phyloP scores from a whole-genome alignment of 2,113 vertebrate species.

The Oncorhynchus mykiss region DNA sequence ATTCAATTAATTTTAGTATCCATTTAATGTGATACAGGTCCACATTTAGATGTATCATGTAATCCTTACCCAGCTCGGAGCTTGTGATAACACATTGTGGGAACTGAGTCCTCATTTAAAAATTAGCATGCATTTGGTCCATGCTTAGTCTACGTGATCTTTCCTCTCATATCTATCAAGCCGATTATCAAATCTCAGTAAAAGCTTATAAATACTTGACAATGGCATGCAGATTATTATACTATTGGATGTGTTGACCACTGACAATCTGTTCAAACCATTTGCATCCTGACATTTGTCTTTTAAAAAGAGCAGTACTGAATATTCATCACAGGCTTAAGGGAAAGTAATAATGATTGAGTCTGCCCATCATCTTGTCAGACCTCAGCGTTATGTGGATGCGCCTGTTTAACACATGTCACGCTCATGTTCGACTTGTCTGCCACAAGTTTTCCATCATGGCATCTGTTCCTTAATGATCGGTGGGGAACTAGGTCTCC shows the following conservation, averaged over 20 bases:
- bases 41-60: too few relatives aligned
- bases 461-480: conserved; percentile 48
- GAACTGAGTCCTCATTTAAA: neutral
- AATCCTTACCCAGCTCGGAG: too few relatives aligned
- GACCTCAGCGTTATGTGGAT: conserved; percentile 54
- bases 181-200: neutral
- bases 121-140: neutral
- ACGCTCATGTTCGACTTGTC: conserved; percentile 68
- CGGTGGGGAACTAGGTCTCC: conserved; percentile 9
- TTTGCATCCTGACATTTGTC: conserved; percentile 45
- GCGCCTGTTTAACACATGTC: conserved; percentile 69
- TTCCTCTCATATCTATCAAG: neutral
- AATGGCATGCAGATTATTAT: neutral
- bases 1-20: neutral
- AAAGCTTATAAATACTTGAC: neutral
- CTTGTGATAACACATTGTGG: neutral
- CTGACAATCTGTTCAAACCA: conserved; percentile 41
- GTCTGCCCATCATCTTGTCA: conserved; percentile 65
- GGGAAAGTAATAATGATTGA: conserved; percentile 57
- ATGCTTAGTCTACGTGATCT: neutral
- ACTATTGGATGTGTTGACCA: neutral
- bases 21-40: neutral
- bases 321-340: conserved; percentile 61
- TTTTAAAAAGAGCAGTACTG: conserved; percentile 46
- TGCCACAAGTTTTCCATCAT: conserved; percentile 49